Percentiles rank a stretch among this genome's conserved stretches.
Conservation (phyloP, 2,888 invertebrate species). For the Pharmacophagus antenor region DNA sequence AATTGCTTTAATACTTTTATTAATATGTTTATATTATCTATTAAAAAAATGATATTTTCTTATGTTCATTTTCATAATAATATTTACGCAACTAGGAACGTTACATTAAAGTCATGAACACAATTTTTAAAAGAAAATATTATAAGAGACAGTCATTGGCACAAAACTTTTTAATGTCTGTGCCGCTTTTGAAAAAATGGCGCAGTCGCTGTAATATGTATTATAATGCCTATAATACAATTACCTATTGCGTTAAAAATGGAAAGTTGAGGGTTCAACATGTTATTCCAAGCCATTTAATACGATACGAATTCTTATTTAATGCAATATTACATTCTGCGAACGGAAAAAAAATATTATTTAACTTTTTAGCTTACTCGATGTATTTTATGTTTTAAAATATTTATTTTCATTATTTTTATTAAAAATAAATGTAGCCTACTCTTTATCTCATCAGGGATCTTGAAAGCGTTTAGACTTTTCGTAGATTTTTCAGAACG, state of each 20-base stretch:
- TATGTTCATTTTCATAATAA: too few species aligned
- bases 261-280: conserved; percentile 24
- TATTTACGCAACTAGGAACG: not conserved
- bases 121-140: too few species aligned
- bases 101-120: not conserved
- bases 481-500: too few species aligned
- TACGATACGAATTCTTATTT: conserved; percentile 22
- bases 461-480: too few species aligned
- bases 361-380: not conserved
- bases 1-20: too few species aligned
- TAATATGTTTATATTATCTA: too few species aligned
- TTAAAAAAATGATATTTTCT: not conserved
- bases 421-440: too few species aligned
- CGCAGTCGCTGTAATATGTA: conserved; percentile 16
- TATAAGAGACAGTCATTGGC: too few species aligned
- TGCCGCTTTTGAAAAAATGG: conserved; percentile 15
- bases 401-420: not conserved
- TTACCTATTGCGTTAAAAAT: conserved; percentile 25
- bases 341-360: not conserved
- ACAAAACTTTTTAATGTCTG: conserved; percentile 8
- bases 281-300: conserved; percentile 24
- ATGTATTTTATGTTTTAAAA: not conserved
- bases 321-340: conserved; percentile 19
- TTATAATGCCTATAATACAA: conserved; percentile 6
- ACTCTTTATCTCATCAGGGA: too few species aligned